Evolutionary conservation across 2,888 invertebrate genomes (phyloP), one percentile per base, ranked within the genome.

Genomic region (Eubasilissa splendida): DNA sequence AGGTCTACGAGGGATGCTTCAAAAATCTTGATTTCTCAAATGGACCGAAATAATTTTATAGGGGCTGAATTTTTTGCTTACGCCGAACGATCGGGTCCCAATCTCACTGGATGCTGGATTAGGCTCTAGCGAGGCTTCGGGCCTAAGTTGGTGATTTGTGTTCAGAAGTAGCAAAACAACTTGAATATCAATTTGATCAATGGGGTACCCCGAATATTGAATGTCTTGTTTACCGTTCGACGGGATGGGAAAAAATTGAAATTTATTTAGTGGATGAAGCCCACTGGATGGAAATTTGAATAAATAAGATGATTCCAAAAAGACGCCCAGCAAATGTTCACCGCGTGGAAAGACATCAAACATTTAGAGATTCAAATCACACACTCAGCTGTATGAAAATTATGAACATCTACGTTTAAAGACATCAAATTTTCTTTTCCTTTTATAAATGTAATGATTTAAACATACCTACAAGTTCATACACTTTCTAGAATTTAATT

Each of bases 21-120:
- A 66, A 77, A 77, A 58, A 77, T 78, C 78, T 78, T 73, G 79
- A 81, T 81, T 70, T 79, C 79, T 81, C 81, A 77, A 83, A 83
- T 83, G 79, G 79, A 83, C 73, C 75, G 83, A 77, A 83, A 83
- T 83, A 83, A 83, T 83, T 83, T 83, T 65, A 60, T 81, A 63
- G 78, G 79, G 77, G 78, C 31, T 68, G 59, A 63, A 42, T 73
- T 78, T 82, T 77, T 77, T 74, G 79, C 77, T 58, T 56, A 70
- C 78, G 60, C 60, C 70, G 75, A 60, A 59, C 68, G 58, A 76
- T 81, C 65, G 33, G 71, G 14, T 52, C 63, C 76, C 63, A 42
- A 63, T 63, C 42, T 70, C n/a, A 14, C 52, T 52, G 54, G 65
- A 66, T 56, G 54, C 56, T n/a, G 66, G 76, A 76, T 76, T 76